Evolutionary conservation across 2,797 vertebrate genomes (phyloP).

Genomic region (Benthosema pterotum): DNA sequence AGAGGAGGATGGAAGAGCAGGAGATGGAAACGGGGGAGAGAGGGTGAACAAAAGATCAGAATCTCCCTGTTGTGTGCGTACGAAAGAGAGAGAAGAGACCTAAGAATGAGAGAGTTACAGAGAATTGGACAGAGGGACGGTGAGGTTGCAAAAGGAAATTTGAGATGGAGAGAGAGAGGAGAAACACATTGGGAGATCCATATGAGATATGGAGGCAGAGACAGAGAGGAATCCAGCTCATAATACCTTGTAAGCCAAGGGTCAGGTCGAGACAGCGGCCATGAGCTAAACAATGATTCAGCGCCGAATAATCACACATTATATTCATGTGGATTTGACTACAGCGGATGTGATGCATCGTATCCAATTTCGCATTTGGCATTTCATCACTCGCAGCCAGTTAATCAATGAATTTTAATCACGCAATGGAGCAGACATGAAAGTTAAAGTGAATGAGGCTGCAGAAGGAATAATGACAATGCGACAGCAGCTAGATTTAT

Average conservation of each 20-base stretch:
- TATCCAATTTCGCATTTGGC: conserved; percentile 6
- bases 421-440: conserved; percentile 40
- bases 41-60: neutral
- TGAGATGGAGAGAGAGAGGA: neutral
- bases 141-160: neutral
- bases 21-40: conserved; percentile 14
- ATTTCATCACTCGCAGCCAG: conserved; percentile 48
- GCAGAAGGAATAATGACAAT: conserved; percentile 41
- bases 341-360: conserved; percentile 27
- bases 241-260: neutral
- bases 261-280: neutral
- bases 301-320: conserved; percentile 27
- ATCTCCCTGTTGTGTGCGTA: neutral
- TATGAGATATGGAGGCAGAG: too few species aligned
- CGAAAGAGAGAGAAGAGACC: neutral
- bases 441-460: conserved; percentile 46
- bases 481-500: conserved; percentile 28
- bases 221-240: neutral
- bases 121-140: neutral
- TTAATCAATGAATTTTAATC: conserved; percentile 62
- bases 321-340: conserved; percentile 20
- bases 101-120: neutral
- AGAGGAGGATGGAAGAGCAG: conserved; percentile 5
- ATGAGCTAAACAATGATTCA: neutral
- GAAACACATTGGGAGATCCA: too few species aligned